A percentile compares a stretch with the other conserved stretches of the same genome.
Evolutionary conservation across 2,888 invertebrate species (phyloP).

Genomic region (Hesperia comma): DNA sequence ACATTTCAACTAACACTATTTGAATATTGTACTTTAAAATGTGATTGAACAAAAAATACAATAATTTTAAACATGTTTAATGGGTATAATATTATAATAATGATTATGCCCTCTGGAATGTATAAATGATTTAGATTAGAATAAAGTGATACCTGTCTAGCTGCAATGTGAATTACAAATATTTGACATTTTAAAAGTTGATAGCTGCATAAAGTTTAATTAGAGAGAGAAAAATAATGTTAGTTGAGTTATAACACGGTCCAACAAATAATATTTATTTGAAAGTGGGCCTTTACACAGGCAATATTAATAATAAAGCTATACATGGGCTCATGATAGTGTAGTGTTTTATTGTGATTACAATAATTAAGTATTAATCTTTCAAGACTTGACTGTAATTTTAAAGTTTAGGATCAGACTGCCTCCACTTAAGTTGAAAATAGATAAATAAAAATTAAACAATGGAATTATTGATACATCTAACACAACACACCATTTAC

Average conservation of each 20-base stretch:
- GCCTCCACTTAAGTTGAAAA: conserved; percentile 1
- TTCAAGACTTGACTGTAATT: neutral
- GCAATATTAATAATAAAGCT: neutral
- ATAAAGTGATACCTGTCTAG: too few relatives aligned
- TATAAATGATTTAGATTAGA: too few relatives aligned
- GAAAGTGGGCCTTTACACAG: neutral
- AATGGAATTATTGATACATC: conserved; percentile 8
- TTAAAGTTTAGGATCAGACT: neutral
- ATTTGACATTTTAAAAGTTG: too few relatives aligned
- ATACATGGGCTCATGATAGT: neutral
- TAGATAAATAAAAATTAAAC: neutral
- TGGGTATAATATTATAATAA: too few relatives aligned
- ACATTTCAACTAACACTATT: conserved; percentile 6
- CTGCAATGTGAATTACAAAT: too few relatives aligned
- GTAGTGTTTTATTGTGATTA: neutral
- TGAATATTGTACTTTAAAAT: neutral
- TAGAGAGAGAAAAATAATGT: conserved; percentile 2
- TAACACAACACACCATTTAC: conserved; percentile 21
- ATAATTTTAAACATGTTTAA: neutral
- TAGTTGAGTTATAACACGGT: conserved; percentile 2
- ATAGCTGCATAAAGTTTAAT: too few relatives aligned
- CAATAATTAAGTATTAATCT: neutral
- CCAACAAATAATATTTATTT: conserved; percentile 1
- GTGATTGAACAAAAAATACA: neutral
- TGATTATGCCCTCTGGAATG: too few relatives aligned